Conservation (phyloP, 2,113 vertebrate genomes). For the Neodon shergylaensis region DNA sequence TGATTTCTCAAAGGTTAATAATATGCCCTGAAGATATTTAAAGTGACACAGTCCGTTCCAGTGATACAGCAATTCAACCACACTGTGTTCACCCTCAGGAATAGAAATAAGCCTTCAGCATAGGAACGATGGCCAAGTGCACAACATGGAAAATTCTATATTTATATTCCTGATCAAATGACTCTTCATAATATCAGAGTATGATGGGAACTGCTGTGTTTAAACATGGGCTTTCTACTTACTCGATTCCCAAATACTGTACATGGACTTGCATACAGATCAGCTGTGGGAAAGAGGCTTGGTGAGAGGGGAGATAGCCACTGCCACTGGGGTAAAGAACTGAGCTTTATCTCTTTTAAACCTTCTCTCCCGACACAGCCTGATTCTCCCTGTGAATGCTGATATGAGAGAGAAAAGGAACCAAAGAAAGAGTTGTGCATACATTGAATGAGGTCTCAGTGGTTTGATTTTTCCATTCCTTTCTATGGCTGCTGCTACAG, state of each 20-base stretch:
- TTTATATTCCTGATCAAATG: not conserved
- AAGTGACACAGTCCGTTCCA: not conserved
- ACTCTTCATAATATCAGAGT: not conserved
- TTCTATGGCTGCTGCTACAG: not conserved
- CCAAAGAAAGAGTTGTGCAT: not conserved
- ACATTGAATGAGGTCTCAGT: not conserved
- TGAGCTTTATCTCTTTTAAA: not conserved
- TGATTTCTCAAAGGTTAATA: conserved; percentile 34
- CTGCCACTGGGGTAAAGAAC: rapidly evolving
- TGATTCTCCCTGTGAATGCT: not conserved
- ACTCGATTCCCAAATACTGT: not conserved
- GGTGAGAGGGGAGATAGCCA: not conserved
- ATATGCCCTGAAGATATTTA: not conserved
- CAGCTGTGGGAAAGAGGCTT: not conserved
- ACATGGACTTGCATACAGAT: not conserved
- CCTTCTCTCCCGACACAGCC: not conserved
- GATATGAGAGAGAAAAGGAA: not conserved
- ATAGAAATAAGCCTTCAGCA: conserved; percentile 10
- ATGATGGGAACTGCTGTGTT: not conserved
- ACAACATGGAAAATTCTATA: conserved; percentile 7
- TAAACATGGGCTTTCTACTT: not conserved
- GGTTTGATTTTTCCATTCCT: not conserved
- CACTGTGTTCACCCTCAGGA: not conserved
- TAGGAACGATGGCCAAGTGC: not conserved
- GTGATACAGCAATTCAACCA: not conserved